These are phyloP conservation scores for Dicerorhinus sumatrensis DNA, from an alignment of 2,113 vertebrate species.

Conservation along the genomic window DNA sequence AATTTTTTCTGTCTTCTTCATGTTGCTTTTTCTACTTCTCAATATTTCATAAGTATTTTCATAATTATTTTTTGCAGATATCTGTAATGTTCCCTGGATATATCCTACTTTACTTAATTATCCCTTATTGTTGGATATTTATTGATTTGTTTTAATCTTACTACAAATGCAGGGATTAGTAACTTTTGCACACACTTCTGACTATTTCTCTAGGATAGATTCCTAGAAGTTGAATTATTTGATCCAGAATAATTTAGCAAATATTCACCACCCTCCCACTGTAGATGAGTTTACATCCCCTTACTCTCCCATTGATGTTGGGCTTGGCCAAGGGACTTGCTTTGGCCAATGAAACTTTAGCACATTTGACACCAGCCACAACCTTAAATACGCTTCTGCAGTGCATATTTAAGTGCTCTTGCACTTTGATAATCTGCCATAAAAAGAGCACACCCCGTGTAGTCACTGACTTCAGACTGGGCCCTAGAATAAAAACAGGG, in stretches of 20 bases:
- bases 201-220: background rate
- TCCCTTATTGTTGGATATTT: background rate
- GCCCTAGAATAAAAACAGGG: background rate
- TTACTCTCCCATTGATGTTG: background rate
- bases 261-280: background rate
- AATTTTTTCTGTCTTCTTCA: background rate
- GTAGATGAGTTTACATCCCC: background rate
- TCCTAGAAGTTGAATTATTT: background rate
- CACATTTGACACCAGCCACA: background rate
- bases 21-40: background rate
- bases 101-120: background rate
- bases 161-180: background rate
- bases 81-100: background rate
- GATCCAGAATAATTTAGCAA: background rate
- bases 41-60: background rate
- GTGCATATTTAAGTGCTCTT: background rate
- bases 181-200: background rate
- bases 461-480: background rate
- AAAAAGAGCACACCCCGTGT: background rate
- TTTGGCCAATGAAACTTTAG: background rate
- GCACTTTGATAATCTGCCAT: background rate
- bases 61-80: background rate
- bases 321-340: background rate
- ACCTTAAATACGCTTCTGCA: background rate
- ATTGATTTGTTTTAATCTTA: background rate